Conservation (phyloP, 2,888 invertebrate species). For the Steromphala cineraria region DNA sequence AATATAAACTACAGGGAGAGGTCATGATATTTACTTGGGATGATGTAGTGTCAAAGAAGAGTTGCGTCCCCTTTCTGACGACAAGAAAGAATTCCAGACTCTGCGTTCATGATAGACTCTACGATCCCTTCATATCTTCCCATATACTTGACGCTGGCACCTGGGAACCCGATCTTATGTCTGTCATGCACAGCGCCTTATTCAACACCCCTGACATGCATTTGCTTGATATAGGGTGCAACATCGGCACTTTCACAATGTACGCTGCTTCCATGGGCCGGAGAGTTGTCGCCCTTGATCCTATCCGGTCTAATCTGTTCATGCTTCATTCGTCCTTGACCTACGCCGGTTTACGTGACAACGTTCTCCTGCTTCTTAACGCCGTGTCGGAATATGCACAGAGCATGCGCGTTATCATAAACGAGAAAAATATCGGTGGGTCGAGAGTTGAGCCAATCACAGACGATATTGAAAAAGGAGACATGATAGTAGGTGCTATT, state of each 20-base stretch:
- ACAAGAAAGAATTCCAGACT: conserved; percentile 42
- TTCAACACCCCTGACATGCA: conserved; percentile 26
- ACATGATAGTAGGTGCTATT: conserved; percentile 41
- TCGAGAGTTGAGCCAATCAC: conserved; percentile 39
- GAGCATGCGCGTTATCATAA: conserved; percentile 40
- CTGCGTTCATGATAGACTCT: conserved; percentile 41
- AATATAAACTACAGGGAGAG: too few relatives aligned
- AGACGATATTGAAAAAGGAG: background rate
- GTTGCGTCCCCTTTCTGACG: conserved; percentile 38
- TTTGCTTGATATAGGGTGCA: conserved; percentile 54
- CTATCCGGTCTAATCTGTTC: conserved; percentile 38
- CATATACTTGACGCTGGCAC: conserved; percentile 43
- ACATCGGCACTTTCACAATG: conserved; percentile 54
- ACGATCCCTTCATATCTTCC: conserved; percentile 52
- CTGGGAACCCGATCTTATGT: conserved; percentile 54
- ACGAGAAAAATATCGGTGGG: conserved; percentile 52
- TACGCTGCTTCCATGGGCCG: conserved; percentile 48
- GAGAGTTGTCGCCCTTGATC: conserved; percentile 47
- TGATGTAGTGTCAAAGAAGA: background rate
- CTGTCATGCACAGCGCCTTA: conserved; percentile 41
- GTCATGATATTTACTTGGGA: too few relatives aligned
- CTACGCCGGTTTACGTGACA: conserved; percentile 31
- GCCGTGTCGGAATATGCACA: conserved; percentile 50
- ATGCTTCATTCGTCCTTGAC: conserved; percentile 41
- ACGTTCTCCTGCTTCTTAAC: conserved; percentile 49